These are phyloP conservation scores for Danio choprae DNA, from an alignment of 2,797 vertebrate genomes.

Conservation along the genomic window DNA sequence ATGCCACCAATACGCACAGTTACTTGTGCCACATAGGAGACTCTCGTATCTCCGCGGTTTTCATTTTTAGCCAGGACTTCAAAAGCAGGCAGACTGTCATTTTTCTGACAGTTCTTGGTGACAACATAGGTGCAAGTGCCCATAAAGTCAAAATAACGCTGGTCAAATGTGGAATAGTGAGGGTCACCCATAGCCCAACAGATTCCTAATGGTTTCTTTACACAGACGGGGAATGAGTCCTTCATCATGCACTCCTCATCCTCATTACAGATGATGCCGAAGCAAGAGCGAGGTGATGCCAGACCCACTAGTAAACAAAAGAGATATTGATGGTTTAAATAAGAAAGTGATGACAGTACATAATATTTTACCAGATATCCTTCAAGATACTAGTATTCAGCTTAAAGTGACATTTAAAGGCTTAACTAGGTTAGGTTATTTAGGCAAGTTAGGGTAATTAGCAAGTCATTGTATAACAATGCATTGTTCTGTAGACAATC, in stretches of 20 bases:
- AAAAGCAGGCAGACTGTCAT: conserved; percentile 69
- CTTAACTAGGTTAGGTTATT: no score
- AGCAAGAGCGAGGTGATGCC: conserved; percentile 62
- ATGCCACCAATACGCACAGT: conserved; percentile 69
- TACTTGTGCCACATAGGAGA: conserved; percentile 71
- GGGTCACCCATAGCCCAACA: conserved; percentile 79
- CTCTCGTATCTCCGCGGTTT: conserved; percentile 68
- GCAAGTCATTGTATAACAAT: no score
- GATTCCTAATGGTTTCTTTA: conserved; percentile 57
- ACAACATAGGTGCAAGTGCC: conserved; percentile 77
- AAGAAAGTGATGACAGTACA: not conserved
- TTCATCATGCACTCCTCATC: conserved; percentile 44
- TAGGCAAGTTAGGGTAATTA: no score
- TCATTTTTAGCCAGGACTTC: conserved; percentile 75
- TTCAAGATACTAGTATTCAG: no score
- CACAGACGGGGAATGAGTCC: conserved; percentile 59
- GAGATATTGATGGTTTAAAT: not conserved
- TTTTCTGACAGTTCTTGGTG: conserved; percentile 71
- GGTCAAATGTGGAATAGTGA: conserved; percentile 79
- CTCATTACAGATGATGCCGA: conserved; percentile 50
- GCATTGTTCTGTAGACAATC: no score
- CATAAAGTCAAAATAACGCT: conserved; percentile 73
- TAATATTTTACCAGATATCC: no score
- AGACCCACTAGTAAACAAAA: not conserved
- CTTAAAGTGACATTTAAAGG: no score